Evolutionary conservation across 2,888 invertebrate genomes (phyloP).

Genomic region (Papilio gigon): DNA sequence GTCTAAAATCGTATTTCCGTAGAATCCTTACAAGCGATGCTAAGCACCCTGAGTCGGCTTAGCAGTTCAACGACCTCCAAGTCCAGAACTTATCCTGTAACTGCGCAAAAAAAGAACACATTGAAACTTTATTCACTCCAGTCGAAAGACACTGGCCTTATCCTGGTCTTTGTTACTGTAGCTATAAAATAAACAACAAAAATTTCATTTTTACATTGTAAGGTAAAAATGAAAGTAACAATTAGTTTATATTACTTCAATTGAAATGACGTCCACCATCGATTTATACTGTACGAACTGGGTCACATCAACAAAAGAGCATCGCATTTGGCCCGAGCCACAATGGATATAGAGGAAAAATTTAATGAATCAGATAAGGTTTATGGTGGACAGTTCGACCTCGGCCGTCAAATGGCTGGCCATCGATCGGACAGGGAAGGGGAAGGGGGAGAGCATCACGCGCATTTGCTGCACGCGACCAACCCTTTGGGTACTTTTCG

Average conservation of each 20-base stretch:
- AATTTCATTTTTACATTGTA: slow-evolving; percentile 6
- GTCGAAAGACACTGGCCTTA: slow-evolving; percentile 46
- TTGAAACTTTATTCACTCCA: slow-evolving; percentile 56
- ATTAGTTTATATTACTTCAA: slow-evolving; percentile 52
- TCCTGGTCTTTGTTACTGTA: slow-evolving; percentile 50
- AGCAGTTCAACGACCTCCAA: slow-evolving; percentile 78
- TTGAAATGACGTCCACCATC: slow-evolving; percentile 61
- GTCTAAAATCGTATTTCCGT: slow-evolving; percentile 82
- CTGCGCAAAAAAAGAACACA: slow-evolving; percentile 59
- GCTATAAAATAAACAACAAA: not conserved
- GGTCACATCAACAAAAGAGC: slow-evolving; percentile 76
- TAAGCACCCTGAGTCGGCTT: slow-evolving; percentile 79
- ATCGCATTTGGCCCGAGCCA: slow-evolving; percentile 66
- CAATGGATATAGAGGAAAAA: slow-evolving; percentile 67
- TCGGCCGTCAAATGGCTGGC: slow-evolving; percentile 77
- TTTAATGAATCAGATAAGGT: slow-evolving; percentile 79
- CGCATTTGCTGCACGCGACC: slow-evolving; percentile 61
- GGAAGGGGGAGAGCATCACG: slow-evolving; percentile 65
- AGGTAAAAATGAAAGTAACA: slow-evolving; percentile 24
- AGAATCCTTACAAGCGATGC: slow-evolving; percentile 81
- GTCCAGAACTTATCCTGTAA: slow-evolving; percentile 65
- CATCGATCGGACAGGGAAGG: slow-evolving; percentile 75
- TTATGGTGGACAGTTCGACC: slow-evolving; percentile 78
- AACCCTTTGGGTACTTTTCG: slow-evolving; percentile 47
- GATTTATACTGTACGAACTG: slow-evolving; percentile 71